A percentile compares a stretch with the other conserved stretches of the same genome.
These are phyloP conservation scores for Trematomus bernacchii DNA, from an alignment of 2,797 vertebrate genomes.

Conservation along the genomic window DNA sequence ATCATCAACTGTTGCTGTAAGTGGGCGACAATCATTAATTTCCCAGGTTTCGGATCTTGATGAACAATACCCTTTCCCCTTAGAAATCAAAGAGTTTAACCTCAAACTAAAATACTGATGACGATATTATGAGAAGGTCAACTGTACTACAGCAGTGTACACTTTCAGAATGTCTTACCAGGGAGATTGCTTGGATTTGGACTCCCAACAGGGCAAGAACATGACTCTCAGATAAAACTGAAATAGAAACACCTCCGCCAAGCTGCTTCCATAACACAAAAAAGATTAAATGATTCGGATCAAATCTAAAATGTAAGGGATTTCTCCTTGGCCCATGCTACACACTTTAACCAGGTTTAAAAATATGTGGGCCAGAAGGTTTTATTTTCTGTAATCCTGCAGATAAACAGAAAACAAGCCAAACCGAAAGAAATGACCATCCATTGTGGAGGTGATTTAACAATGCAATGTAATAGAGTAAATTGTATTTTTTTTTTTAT, in stretches of 20 bases:
- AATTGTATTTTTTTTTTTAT: neutral
- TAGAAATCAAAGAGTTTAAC: conserved; percentile 7
- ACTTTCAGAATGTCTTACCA: conserved; percentile 32
- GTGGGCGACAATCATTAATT: conserved; percentile 42
- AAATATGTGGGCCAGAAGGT: no score
- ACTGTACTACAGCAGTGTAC: conserved; percentile 18
- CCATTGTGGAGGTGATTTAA: no score
- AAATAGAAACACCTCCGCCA: neutral
- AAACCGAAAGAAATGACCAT: no score
- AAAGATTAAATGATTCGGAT: no score
- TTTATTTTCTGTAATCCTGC: no score
- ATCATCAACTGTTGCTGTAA: conserved; percentile 40
- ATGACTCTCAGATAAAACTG: neutral
- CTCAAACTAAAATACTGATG: conserved; percentile 31
- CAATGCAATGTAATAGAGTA: no score
- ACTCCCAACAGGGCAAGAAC: conserved; percentile 21
- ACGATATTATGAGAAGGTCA: conserved; percentile 48
- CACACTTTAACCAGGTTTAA: no score
- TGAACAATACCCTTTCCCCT: conserved; percentile 33
- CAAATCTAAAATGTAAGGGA: no score
- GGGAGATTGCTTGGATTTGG: conserved; percentile 9
- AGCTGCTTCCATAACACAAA: no score
- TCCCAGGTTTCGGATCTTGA: conserved; percentile 35
- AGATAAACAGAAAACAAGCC: no score
- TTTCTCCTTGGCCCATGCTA: no score